Evolutionary conservation across 2,888 invertebrate genomes (phyloP).

Genomic region (Eucera pruinosa): DNA sequence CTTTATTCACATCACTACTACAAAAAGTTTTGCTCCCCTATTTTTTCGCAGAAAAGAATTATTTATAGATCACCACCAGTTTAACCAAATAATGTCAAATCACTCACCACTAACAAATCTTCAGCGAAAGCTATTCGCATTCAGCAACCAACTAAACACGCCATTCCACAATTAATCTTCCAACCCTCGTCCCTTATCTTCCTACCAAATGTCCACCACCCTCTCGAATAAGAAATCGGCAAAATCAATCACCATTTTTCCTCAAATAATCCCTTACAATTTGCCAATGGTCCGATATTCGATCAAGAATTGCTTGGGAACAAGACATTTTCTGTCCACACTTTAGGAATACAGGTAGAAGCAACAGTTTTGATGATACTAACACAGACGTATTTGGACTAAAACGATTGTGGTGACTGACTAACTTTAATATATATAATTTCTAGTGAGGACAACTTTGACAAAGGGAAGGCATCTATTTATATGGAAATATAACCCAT

Average conservation of each 20-base stretch:
- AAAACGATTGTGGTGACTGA: too few species aligned
- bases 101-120: conserved; percentile 3
- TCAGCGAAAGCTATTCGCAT: too few species aligned
- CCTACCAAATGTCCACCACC: conserved; percentile 1
- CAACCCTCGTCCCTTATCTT: conserved; percentile 11
- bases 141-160: conserved; percentile 5
- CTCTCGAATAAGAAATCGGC: not conserved
- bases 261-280: conserved; percentile 21
- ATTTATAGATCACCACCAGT: too few species aligned
- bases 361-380: too few species aligned
- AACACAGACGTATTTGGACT: too few species aligned
- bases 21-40: too few species aligned
- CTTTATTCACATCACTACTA: too few species aligned
- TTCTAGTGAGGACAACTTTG: too few species aligned
- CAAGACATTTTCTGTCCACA: not conserved
- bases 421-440: too few species aligned
- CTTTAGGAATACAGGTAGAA: not conserved
- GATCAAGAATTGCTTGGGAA: not conserved
- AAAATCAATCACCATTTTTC: conserved; percentile 37
- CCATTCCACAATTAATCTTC: conserved; percentile 25
- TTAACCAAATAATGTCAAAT: not conserved
- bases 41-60: too few species aligned
- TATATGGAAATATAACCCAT: too few species aligned
- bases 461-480: too few species aligned
- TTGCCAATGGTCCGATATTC: not conserved